Conservation (phyloP, 1,140 invertebrate species). For the Drosophila kanapiae region DNA sequence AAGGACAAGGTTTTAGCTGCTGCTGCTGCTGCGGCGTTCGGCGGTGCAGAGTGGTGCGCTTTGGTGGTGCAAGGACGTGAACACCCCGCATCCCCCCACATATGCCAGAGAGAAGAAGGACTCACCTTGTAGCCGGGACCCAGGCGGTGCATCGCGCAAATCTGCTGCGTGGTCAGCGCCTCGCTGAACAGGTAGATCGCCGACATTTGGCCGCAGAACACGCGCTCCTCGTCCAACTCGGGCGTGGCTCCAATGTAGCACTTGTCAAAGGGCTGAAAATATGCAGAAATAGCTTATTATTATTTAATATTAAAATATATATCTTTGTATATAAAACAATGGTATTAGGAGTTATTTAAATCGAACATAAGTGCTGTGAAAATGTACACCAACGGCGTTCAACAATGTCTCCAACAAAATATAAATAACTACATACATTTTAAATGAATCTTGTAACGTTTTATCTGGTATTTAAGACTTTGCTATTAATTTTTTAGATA, state of each 20-base stretch:
- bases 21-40: slow-evolving; percentile 43
- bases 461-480: too few relatives aligned
- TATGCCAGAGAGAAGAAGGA: background rate
- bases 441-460: too few relatives aligned
- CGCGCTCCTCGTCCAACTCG: slow-evolving; percentile 97
- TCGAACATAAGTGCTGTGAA: background rate
- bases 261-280: slow-evolving; percentile 97
- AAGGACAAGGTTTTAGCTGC: slow-evolving; percentile 36
- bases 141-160: slow-evolving; percentile 97
- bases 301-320: too few relatives aligned
- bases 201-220: slow-evolving; percentile 99
- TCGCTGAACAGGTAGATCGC: slow-evolving; percentile 99
- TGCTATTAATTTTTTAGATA: too few relatives aligned
- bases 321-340: background rate
- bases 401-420: background rate
- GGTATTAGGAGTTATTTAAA: too few relatives aligned
- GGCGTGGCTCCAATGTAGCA: slow-evolving; percentile 99
- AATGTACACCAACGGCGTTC: background rate
- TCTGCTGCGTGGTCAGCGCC: slow-evolving; percentile 97
- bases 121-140: slow-evolving; percentile 98
- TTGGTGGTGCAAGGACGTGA: slow-evolving; percentile 15
- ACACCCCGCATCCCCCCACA: background rate
- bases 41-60: slow-evolving; percentile 31
- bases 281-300: background rate
- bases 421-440: too few relatives aligned